phyloP scores from a whole-genome alignment of 2,888 invertebrate species.

The Hyposoter didymator region DNA sequence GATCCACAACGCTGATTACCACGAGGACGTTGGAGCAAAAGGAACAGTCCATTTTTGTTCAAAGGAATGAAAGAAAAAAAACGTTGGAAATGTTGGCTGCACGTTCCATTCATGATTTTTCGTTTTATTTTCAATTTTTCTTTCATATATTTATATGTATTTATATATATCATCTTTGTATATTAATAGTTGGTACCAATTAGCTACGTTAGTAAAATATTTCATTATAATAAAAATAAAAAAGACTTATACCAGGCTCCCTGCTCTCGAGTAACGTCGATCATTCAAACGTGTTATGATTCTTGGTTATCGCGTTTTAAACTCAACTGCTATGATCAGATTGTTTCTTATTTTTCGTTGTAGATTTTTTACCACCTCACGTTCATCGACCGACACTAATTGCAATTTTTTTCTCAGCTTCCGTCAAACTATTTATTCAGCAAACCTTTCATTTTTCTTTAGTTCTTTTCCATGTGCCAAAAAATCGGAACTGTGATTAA shows the following conservation, averaged over 20 bases:
- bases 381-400: neutral
- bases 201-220: slow-evolving; percentile 68
- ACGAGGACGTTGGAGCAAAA: neutral
- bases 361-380: neutral
- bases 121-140: slow-evolving; percentile 40
- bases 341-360: slow-evolving; percentile 26
- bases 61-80: neutral
- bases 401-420: neutral
- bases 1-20: neutral
- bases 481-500: slow-evolving; percentile 1
- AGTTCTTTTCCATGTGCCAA: neutral
- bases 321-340: slow-evolving; percentile 7
- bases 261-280: slow-evolving; percentile 52
- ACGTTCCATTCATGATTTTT: slow-evolving; percentile 33
- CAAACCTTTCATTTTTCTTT: neutral
- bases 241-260: slow-evolving; percentile 62
- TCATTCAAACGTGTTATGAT: slow-evolving; percentile 37
- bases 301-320: slow-evolving; percentile 7
- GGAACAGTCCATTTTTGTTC: neutral
- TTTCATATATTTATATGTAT: slow-evolving; percentile 49
- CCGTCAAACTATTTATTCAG: neutral
- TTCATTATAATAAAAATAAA: slow-evolving; percentile 68
- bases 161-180: slow-evolving; percentile 53
- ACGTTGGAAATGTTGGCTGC: neutral
- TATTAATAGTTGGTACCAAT: slow-evolving; percentile 64